Evolutionary conservation across 2,888 invertebrate genomes (phyloP), one percentile per base, ranked within the genome.

Genomic region (Dryocosmus kuriphilus): DNA sequence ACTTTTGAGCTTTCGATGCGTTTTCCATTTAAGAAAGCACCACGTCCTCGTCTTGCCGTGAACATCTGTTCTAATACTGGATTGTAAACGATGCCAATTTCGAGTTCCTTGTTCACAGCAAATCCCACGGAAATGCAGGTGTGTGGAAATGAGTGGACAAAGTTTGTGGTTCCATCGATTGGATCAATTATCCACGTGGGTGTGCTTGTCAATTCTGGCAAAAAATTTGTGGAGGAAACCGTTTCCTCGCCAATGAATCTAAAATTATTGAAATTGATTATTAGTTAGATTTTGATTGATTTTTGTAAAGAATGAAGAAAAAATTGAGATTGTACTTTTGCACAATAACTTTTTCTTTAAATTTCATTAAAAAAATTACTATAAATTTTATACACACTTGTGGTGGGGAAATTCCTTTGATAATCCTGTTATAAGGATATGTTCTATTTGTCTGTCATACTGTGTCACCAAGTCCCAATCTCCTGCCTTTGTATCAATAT

Each of bases 141-240:
- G 79, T 94, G 94, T 0, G 95, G 96, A 87, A 96, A 94, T 74
- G 94, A 93, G 85, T 94, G 93, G 7, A 97, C 95, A 90, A 97
- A 98, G 92, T 98, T 98, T 71, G 95, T 95, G 0, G 97, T 97
- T 35, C 97, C 97, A 92, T 97, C 97, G 76, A 97, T 96, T 14
- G 97, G 97, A 92, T 97, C 96, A 77, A 96, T 95, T 81, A 97
- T 95, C 96, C 96, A 96, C 0, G 97, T 97, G 24, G 97, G 97
- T 16, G 93, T 94, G 87, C 96, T 93, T 0, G 96, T 96, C 81
- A 96, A 92, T 61, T 93, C 92, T 77, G 94, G 93, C 73, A 94
- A 93, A 67, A 92, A 89, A 22, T 92, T 90, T 61, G 92, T 91
- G 74, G 83, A 80, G 2, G 88, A 89, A 5, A 93, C 92, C 51